Evolutionary conservation across 2,113 vertebrate genomes (phyloP).

Genomic region (Megaleporinus macrocephalus): DNA sequence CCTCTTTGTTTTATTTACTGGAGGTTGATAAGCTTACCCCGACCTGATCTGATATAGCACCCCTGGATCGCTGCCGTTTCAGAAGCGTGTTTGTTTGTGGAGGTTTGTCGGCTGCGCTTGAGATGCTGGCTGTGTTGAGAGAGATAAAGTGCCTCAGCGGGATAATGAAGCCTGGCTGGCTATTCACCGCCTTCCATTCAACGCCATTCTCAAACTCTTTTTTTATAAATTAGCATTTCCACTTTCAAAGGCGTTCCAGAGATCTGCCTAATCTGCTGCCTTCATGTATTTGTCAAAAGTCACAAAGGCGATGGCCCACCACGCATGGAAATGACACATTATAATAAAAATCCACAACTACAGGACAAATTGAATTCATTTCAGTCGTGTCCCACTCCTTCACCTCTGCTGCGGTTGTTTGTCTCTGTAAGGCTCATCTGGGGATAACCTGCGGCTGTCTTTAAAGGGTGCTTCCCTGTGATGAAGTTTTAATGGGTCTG

Average conservation of each 20-base stretch:
- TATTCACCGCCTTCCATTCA: slow-evolving; percentile 63
- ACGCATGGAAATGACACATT: slow-evolving; percentile 49
- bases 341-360: slow-evolving; percentile 46
- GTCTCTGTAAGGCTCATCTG: slow-evolving; percentile 41
- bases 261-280: slow-evolving; percentile 53
- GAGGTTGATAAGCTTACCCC: slow-evolving; percentile 63
- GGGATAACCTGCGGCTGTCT: slow-evolving; percentile 62
- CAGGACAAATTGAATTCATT: slow-evolving; percentile 52
- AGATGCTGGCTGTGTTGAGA: slow-evolving; percentile 63
- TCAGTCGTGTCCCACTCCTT: slow-evolving; percentile 36
- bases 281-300: slow-evolving; percentile 45
- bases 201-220: slow-evolving; percentile 49
- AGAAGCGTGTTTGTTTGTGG: slow-evolving; percentile 40
- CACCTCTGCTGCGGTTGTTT: slow-evolving; percentile 55
- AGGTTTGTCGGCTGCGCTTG: slow-evolving; percentile 15
- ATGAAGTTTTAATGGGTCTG: slow-evolving; percentile 69
- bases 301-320: slow-evolving; percentile 48
- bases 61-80: slow-evolving; percentile 54
- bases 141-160: slow-evolving; percentile 72
- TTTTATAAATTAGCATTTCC: slow-evolving; percentile 62
- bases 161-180: slow-evolving; percentile 64
- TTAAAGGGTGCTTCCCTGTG: slow-evolving; percentile 64
- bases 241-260: slow-evolving; percentile 51
- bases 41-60: slow-evolving; percentile 54
- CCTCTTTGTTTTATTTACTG: slow-evolving; percentile 60